Conservation (phyloP, 2,113 vertebrate species). For the Cheirogaleus medius region DNA sequence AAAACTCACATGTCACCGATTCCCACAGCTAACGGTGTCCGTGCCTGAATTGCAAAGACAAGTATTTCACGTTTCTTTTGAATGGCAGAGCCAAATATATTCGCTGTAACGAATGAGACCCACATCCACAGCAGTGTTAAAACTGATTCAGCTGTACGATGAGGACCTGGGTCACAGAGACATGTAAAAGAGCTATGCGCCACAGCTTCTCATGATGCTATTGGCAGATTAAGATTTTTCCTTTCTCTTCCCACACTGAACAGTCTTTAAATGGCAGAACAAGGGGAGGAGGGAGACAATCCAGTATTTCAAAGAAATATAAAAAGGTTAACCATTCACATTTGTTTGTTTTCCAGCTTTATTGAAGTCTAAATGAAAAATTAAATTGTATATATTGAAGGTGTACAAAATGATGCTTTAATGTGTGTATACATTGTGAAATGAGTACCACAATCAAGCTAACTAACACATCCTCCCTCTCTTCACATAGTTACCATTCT, state of each 20-base stretch:
- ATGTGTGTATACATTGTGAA: background rate
- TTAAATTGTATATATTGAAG: background rate
- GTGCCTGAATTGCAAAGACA: background rate
- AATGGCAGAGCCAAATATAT: background rate
- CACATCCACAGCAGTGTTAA: background rate
- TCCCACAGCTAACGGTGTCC: background rate
- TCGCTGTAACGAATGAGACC: background rate
- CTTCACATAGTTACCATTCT: background rate
- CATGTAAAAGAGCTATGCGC: background rate
- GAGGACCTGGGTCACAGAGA: background rate
- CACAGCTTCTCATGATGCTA: background rate
- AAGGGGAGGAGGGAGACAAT: background rate
- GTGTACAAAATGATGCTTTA: background rate
- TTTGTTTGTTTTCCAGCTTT: background rate
- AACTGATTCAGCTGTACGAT: background rate
- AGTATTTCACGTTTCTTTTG: background rate
- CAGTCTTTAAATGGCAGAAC: background rate
- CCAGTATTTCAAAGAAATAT: background rate
- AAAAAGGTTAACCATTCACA: background rate
- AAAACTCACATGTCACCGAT: rapidly evolving
- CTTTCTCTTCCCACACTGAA: background rate
- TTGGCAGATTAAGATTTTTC: background rate
- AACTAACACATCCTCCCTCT: background rate
- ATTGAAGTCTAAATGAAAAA: background rate
- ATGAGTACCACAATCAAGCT: background rate